phyloP scores from a whole-genome alignment of 2,113 vertebrate species.

The Gadus macrocephalus region DNA sequence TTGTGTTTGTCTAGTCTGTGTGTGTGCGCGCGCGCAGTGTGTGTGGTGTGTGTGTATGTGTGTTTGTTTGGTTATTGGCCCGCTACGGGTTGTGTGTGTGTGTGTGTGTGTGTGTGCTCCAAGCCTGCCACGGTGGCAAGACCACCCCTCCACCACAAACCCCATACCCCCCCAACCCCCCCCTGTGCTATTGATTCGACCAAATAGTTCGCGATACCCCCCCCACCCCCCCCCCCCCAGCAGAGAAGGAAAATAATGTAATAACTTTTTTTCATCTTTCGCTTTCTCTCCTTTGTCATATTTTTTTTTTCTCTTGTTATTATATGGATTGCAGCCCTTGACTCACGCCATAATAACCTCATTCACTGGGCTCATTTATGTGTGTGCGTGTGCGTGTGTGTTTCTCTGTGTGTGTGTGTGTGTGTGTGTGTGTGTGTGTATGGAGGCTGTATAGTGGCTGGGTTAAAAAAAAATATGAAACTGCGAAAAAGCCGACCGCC shows the following conservation, averaged over 20 bases:
- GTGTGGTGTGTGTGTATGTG: no score
- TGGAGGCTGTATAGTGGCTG: slow-evolving; percentile 35
- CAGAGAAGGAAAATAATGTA: slow-evolving; percentile 29
- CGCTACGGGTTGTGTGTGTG: no score
- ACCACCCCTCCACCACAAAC: slow-evolving; percentile 28
- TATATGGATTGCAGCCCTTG: slow-evolving; percentile 53
- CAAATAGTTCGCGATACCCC: slow-evolving; percentile 33
- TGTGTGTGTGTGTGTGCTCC: no score
- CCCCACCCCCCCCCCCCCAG: slow-evolving; percentile 15
- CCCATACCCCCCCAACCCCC: slow-evolving; percentile 50
- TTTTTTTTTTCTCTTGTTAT: slow-evolving; percentile 55
- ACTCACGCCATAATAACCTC: slow-evolving; percentile 49
- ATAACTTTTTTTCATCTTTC: slow-evolving; percentile 21
- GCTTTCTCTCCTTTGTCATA: slow-evolving; percentile 14
- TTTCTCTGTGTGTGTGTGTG: no score
- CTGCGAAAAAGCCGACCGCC: slow-evolving; percentile 22
- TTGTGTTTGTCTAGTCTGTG: slow-evolving; percentile 59
- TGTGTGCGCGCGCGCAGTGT: slow-evolving; percentile 43
- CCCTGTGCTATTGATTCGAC: slow-evolving; percentile 53
- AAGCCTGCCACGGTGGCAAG: neutral
- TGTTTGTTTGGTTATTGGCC: no score
- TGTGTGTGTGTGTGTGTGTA: no score
- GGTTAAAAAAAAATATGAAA: no score
- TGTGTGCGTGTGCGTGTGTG: slow-evolving; percentile 27
- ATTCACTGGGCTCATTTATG: slow-evolving; percentile 53